A percentile compares a stretch with the other conserved stretches of the same genome.
Evolutionary conservation across 1,140 invertebrate species (phyloP).

Genomic region (Stegodyphus mimosarum): DNA sequence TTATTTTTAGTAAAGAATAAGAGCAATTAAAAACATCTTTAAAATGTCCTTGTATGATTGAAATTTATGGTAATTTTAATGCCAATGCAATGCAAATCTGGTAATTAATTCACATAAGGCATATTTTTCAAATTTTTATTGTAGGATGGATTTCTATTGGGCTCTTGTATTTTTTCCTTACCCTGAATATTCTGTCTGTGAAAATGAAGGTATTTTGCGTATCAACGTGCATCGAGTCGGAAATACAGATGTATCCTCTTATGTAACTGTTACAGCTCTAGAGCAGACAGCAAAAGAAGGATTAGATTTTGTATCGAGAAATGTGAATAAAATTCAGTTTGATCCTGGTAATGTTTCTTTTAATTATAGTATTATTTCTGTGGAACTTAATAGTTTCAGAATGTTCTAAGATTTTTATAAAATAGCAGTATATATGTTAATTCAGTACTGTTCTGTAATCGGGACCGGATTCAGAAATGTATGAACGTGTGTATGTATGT

Average conservation of each 20-base stretch:
- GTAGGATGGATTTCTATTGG: conserved; percentile 56
- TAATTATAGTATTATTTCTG: background rate
- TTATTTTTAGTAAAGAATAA: too few species aligned
- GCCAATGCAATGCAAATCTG: too few species aligned
- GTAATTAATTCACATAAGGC: too few species aligned
- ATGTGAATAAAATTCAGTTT: conserved; percentile 51
- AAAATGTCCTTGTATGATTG: background rate
- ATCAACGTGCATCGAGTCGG: conserved; percentile 44
- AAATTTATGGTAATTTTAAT: background rate
- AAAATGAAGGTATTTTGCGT: conserved; percentile 36
- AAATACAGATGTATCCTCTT: conserved; percentile 41
- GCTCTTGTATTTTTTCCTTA: conserved; percentile 47
- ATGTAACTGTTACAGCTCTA: conserved; percentile 30
- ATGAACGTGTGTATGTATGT: too few species aligned
- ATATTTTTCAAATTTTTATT: conserved; percentile 7
- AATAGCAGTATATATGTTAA: too few species aligned
- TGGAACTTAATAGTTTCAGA: too few species aligned
- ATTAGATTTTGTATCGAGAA: conserved; percentile 44
- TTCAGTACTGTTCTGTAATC: too few species aligned
- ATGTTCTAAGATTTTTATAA: too few species aligned
- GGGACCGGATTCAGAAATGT: too few species aligned
- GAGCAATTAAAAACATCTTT: background rate
- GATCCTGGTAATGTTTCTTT: conserved; percentile 42
- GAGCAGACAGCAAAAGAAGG: conserved; percentile 55
- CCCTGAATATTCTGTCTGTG: conserved; percentile 60